Percentiles rank a stretch among this genome's conserved stretches.
phyloP scores from a whole-genome alignment of 2,113 vertebrate genomes.

The Pampusana beccarii region DNA sequence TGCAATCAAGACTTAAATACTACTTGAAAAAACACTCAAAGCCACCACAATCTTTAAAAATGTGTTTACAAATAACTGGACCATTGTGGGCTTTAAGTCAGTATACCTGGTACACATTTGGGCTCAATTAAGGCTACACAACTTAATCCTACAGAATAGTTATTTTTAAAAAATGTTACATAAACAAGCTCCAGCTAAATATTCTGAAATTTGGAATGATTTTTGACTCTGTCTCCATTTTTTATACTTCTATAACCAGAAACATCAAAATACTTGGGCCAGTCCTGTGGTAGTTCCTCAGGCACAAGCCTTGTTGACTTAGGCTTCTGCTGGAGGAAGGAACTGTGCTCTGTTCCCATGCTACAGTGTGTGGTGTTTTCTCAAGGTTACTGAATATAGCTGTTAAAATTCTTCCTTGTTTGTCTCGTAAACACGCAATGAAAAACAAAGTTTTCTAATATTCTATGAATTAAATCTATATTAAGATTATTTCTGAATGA shows the following conservation, averaged over 20 bases:
- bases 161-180: neutral
- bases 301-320: neutral
- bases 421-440: neutral
- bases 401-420: neutral
- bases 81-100: neutral
- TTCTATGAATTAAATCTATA: neutral
- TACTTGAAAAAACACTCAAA: neutral
- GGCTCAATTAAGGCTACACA: neutral
- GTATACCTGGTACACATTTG: neutral
- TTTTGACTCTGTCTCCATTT: neutral
- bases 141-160: neutral
- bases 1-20: neutral
- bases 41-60: neutral
- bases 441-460: neutral
- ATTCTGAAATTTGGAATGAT: neutral
- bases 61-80: neutral
- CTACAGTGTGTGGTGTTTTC: neutral
- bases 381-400: neutral
- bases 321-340: neutral
- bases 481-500: neutral
- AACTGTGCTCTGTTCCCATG: neutral
- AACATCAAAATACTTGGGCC: neutral
- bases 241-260: neutral
- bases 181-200: neutral
- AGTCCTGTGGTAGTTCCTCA: neutral